Conservation (phyloP, 2,888 invertebrate species). For the Lochmaea crataegi region DNA sequence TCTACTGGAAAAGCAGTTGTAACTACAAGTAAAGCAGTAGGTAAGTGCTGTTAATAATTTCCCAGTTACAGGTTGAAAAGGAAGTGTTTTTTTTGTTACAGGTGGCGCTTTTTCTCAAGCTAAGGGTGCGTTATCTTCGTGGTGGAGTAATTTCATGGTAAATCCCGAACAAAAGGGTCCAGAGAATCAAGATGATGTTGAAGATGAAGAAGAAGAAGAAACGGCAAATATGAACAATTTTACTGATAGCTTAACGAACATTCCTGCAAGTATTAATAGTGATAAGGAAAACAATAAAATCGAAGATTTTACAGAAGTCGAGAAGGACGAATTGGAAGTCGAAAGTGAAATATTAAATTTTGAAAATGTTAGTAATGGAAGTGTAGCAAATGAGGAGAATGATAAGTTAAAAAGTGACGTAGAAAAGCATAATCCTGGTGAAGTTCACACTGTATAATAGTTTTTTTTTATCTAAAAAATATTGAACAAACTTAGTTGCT, state of each 20-base stretch:
- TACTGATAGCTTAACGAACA: conserved; percentile 42
- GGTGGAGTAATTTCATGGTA: conserved; percentile 82
- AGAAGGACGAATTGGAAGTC: neutral
- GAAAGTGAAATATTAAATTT: neutral
- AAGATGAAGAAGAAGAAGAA: conserved; percentile 37
- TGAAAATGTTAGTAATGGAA: conserved; percentile 42
- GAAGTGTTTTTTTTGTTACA: conserved; percentile 48
- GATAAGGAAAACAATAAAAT: conserved; percentile 43
- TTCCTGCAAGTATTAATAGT: conserved; percentile 50
- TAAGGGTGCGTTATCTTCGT: conserved; percentile 85
- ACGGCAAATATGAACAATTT: conserved; percentile 34
- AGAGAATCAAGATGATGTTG: conserved; percentile 42
- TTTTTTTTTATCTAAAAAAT: neutral
- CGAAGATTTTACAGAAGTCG: neutral
- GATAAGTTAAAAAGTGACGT: conserved; percentile 37
- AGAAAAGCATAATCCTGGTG: conserved; percentile 53
- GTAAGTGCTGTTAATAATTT: conserved; percentile 62
- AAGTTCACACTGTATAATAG: conserved; percentile 58
- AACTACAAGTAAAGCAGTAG: conserved; percentile 79
- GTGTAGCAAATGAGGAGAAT: conserved; percentile 41
- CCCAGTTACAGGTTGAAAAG: neutral
- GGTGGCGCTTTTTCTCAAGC: conserved; percentile 91
- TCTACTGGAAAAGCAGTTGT: conserved; percentile 92
- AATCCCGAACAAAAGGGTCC: conserved; percentile 63
- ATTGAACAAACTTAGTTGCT: neutral